Evolutionary conservation across 2,888 invertebrate species (phyloP).

Genomic region (Polydesmus complanatus): DNA sequence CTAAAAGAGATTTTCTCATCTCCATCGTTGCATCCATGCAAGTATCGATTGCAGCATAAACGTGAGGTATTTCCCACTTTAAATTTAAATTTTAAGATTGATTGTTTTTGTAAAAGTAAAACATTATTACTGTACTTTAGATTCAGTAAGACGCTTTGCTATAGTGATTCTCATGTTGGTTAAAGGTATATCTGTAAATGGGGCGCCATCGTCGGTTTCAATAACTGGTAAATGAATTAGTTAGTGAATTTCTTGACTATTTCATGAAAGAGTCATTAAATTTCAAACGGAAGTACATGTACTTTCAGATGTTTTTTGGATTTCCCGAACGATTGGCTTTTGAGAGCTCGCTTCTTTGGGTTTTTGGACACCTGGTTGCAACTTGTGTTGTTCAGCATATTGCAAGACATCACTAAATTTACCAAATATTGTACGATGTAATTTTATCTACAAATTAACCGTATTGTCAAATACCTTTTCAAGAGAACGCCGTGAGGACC

Average conservation of each 20-base stretch:
- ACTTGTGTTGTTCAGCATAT: background rate
- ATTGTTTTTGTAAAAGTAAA: no score
- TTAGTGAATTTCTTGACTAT: no score
- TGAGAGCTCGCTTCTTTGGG: no score
- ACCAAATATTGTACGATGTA: background rate
- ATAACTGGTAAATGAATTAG: no score
- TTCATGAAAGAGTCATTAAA: no score
- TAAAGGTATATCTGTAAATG: slow-evolving; percentile 42
- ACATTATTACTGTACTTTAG: slow-evolving; percentile 35
- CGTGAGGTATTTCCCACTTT: slow-evolving; percentile 48
- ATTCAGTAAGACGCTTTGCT: slow-evolving; percentile 48
- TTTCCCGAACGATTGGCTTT: no score
- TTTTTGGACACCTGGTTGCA: no score
- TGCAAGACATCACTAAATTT: background rate
- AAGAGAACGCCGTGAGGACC: slow-evolving; percentile 46
- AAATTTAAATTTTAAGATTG: slow-evolving; percentile 23
- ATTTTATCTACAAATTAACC: background rate
- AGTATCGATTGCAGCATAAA: slow-evolving; percentile 45
- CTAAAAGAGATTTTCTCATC: slow-evolving; percentile 40
- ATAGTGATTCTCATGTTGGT: slow-evolving; percentile 47
- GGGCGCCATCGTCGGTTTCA: background rate
- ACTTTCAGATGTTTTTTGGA: no score
- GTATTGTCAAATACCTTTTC: slow-evolving; percentile 37
- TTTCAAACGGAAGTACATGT: no score
- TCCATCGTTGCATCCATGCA: slow-evolving; percentile 38